Evolutionary conservation across 2,888 invertebrate genomes (phyloP), one percentile per base, ranked within the genome.

Genomic region (Sarcophaga variegata): DNA sequence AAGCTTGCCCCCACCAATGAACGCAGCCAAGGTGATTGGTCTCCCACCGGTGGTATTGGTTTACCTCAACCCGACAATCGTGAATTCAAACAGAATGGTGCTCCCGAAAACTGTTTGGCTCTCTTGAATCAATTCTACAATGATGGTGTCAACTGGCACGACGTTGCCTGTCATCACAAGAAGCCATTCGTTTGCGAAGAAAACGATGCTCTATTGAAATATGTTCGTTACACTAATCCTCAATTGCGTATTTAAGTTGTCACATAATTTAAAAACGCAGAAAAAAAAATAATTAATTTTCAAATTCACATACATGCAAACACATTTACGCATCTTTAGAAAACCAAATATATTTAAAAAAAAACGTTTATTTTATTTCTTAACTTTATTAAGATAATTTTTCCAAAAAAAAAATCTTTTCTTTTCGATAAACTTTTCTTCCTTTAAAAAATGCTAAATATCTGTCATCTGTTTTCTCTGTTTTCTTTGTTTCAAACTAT

Each of bases 171-270:
- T 92, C 97, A 97, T 92, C 98, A 98, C 93, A 96, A 96, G 92
- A 98, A 98, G 93, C 96, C 97, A 1, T 97, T 96, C 94, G 96
- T 97, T 54, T 98, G 98, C 92, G 97, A 98, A 93, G 97, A 98
- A 91, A 97, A 97, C 92, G 97, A 97, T 90, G 96, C 96, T 12
- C 95, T 98, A n/a, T 94, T 97, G 89, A 97, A 97, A 94, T 97
- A 97, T 93, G 97, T 97, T 84, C 95, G 96, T 90, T 97, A 96
- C 93, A 96, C 96, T 89, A 97, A 97, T 93, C 97, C 97, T 62
- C 96, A 96, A 92, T 94, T 97, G 90, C 95, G 96, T 92, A 94
- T 97, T 91, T 97, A 95, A 94, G 22, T 22, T 79, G 11, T 12
- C 25, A 54, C 4, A 17, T 45, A 14, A 60, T 71, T 27, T 2